Base-by-base conservation (phyloP, 2,888 invertebrate species). In the Leuctra nigra region DNA sequence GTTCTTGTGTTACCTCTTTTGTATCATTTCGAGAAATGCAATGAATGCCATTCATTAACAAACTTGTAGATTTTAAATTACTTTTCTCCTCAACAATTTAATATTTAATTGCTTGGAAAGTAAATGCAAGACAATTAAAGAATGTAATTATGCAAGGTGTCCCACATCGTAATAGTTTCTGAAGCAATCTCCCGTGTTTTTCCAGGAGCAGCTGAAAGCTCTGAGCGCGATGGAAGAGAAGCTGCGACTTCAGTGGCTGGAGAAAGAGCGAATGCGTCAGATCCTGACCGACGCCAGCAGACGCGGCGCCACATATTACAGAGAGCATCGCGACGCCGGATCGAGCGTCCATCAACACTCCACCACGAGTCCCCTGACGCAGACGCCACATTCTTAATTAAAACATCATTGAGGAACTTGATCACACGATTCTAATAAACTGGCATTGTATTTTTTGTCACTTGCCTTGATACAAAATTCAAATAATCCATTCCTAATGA, bases 151-250 rank as follows among this genome's bases (percentile, higher is more conserved):
- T n/a, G n/a, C n/a, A n/a, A n/a, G n/a, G n/a, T n/a, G n/a, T n/a
- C n/a, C n/a, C n/a, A n/a, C n/a, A n/a, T n/a, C n/a, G n/a, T n/a
- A n/a, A n/a, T n/a, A n/a, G n/a, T n/a, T n/a, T n/a, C n/a, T n/a
- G n/a, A n/a, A n/a, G n/a, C n/a, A n/a, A n/a, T n/a, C 16, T 36
- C 13, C 36, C 22, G 22, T 7, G 2, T 50, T 6, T 54, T 38
- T 50, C 13, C 56, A 62, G 62, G 61, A 62, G 33, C 62, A 62
- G 39, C 44, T 62, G 23, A 58, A 59, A 48, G 57, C 61, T 2
- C 38, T 62, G 25, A 55, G 59, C 3, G 61, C 57, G 25, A 59
- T 62, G 55, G 61, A 61, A 23, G 59, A 59, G 52, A 61, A 61
- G 52, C 48, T 62, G 13, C 55, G 54, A 29, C 57, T 54, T 35